Conservation (phyloP, 1,140 invertebrate genomes). For the Orchesella cincta region DNA sequence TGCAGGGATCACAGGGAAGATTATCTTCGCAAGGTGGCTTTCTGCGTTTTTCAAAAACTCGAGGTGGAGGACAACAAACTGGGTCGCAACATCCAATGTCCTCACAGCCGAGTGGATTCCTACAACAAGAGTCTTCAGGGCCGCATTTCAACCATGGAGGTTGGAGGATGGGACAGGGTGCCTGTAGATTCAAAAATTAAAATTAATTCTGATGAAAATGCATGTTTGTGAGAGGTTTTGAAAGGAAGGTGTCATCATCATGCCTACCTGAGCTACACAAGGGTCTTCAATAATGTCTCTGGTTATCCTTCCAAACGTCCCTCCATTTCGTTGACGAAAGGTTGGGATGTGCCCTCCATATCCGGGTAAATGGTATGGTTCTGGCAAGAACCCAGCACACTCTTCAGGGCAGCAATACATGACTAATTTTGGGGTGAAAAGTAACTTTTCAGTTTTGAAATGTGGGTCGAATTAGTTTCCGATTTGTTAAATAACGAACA, state of each 20-base stretch:
- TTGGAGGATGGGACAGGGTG: conserved; percentile 43
- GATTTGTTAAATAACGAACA: too few relatives aligned
- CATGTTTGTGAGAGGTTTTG: too few relatives aligned
- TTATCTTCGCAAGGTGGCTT: not conserved
- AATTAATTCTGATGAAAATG: not conserved
- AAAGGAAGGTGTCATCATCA: not conserved
- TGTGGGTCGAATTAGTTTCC: too few relatives aligned
- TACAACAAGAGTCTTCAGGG: not conserved
- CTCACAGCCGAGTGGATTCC: conserved; percentile 12
- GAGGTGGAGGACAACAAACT: conserved; percentile 16
- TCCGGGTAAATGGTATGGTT: conserved; percentile 49
- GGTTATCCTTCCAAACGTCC: conserved; percentile 36
- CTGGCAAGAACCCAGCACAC: conserved; percentile 37
- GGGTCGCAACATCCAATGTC: conserved; percentile 28
- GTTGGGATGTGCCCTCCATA: conserved; percentile 46
- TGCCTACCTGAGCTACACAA: conserved; percentile 40
- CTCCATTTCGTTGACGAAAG: conserved; percentile 38
- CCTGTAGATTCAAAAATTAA: not conserved
- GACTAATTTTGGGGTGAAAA: not conserved
- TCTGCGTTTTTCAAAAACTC: not conserved
- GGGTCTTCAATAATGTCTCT: conserved; percentile 45
- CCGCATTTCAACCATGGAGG: conserved; percentile 3
- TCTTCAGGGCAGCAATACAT: conserved; percentile 29
- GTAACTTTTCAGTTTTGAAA: too few relatives aligned
- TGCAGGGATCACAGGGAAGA: conserved; percentile 10